These are phyloP conservation scores for Danio jaintianensis DNA, from an alignment of 2,797 vertebrate species.

Conservation along the genomic window DNA sequence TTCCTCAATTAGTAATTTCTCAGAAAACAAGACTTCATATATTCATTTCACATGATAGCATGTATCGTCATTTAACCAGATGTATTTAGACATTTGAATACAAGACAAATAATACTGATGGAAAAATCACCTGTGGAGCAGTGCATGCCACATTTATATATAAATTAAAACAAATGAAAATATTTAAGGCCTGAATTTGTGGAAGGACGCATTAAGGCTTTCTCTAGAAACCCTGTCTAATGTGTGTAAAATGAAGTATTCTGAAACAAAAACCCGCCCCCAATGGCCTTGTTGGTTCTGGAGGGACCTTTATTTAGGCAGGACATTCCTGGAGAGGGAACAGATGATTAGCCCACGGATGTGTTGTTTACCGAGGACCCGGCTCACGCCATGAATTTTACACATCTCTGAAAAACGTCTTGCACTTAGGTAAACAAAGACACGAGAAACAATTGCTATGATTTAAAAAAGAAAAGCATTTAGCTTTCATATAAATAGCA, in stretches of 20 bases:
- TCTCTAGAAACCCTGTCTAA: background rate
- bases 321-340: conserved; percentile 62
- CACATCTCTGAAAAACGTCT: conserved; percentile 12
- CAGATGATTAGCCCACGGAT: conserved; percentile 57
- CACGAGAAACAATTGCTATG: background rate
- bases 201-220: no score
- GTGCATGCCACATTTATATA: no score
- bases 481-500: background rate
- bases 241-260: background rate
- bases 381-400: background rate
- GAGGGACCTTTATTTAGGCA: conserved; percentile 65
- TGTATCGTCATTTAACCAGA: no score
- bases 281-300: conserved; percentile 56
- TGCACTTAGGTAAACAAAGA: conserved; percentile 22
- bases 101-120: no score
- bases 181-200: no score
- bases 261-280: conserved; percentile 64
- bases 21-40: no score
- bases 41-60: no score
- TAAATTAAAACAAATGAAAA: no score
- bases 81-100: no score
- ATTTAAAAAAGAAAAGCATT: background rate
- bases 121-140: no score
- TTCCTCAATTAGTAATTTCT: no score
- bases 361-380: conserved; percentile 39